These are phyloP conservation scores for Eueides isabella DNA, from an alignment of 1,140 invertebrate species.

Conservation along the genomic window DNA sequence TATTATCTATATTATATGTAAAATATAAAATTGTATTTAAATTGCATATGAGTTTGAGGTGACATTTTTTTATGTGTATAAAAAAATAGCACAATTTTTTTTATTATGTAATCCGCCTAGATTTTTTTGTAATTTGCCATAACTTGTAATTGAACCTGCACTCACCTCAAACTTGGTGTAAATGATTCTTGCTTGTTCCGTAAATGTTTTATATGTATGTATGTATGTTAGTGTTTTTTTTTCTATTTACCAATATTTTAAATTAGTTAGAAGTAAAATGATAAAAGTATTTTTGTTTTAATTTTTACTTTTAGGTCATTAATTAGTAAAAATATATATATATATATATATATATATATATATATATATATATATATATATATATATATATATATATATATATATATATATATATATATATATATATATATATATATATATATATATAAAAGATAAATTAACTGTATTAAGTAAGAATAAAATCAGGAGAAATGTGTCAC, in stretches of 20 bases:
- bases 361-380: too few relatives aligned
- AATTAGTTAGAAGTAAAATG: background rate
- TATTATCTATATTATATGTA: too few relatives aligned
- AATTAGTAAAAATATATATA: background rate
- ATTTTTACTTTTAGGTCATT: too few relatives aligned
- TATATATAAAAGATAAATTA: too few relatives aligned
- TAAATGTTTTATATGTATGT: background rate
- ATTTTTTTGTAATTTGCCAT: slow-evolving; percentile 1
- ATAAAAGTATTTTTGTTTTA: too few relatives aligned
- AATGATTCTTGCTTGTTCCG: background rate
- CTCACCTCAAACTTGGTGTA: background rate
- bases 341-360: too few relatives aligned
- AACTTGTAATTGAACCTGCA: background rate
- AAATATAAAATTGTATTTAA: too few relatives aligned
- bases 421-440: too few relatives aligned
- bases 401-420: too few relatives aligned
- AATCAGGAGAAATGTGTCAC: background rate
- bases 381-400: too few relatives aligned
- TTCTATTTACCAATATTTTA: background rate
- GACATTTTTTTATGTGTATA: background rate
- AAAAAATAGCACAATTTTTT: slow-evolving; percentile 4
- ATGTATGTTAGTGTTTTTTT: background rate
- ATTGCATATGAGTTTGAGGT: background rate
- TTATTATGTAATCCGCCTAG: background rate
- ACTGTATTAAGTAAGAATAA: too few relatives aligned